Conservation (phyloP, 2,113 vertebrate species). For the Accipiter cooperii region DNA sequence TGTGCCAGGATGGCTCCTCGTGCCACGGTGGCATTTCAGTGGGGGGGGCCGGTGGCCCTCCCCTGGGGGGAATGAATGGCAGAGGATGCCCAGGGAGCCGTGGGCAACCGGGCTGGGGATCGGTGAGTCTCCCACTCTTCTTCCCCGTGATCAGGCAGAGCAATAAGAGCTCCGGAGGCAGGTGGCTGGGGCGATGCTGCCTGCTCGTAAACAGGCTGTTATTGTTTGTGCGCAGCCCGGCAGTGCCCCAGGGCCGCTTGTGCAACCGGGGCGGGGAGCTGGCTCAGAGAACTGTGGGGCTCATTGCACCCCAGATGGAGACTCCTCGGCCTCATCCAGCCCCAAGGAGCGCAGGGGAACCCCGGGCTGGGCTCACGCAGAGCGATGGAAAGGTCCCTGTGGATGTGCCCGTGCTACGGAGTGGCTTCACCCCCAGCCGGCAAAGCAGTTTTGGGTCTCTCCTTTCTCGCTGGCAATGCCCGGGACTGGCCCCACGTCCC, state of each 20-base stretch:
- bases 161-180: neutral
- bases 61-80: accelerated
- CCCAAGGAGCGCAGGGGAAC: accelerated
- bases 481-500: accelerated
- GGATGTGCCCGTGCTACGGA: accelerated
- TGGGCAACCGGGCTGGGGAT: neutral
- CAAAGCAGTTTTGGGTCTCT: neutral
- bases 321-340: neutral
- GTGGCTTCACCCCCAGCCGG: accelerated
- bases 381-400: accelerated
- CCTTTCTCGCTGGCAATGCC: accelerated
- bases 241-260: neutral
- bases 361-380: accelerated
- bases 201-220: neutral
- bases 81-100: neutral
- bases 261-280: conserved; percentile 30
- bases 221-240: neutral
- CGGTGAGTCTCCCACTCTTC: accelerated
- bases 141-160: accelerated
- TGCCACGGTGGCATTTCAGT: accelerated
- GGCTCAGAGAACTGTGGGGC: neutral
- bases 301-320: neutral
- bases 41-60: neutral
- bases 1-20: accelerated
- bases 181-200: neutral